Conservation (phyloP, 2,888 invertebrate species). For the Leucophenga maculata region DNA sequence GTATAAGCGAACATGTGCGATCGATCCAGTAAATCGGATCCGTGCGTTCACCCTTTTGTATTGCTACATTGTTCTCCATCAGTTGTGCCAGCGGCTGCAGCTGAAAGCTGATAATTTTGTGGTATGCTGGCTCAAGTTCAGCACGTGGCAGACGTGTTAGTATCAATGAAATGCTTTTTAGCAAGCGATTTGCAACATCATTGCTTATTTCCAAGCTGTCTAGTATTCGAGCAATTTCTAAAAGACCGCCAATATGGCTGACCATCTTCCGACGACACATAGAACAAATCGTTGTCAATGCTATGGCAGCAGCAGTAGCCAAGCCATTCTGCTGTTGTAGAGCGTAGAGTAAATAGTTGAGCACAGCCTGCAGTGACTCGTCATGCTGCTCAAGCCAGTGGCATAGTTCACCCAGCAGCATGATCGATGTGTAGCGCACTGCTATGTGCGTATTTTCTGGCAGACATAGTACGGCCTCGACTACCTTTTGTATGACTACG, state of each 20-base stretch:
- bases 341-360: conserved; percentile 84
- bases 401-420: conserved; percentile 90
- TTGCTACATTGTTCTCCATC: conserved; percentile 72
- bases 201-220: conserved; percentile 83
- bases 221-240: conserved; percentile 82
- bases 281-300: conserved; percentile 88
- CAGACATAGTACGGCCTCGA: conserved; percentile 90
- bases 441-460: conserved; percentile 88
- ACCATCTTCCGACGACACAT: conserved; percentile 86
- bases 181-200: conserved; percentile 82
- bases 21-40: conserved; percentile 95
- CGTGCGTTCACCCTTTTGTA: conserved; percentile 77
- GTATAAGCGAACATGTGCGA: conserved; percentile 90
- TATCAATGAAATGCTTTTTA: conserved; percentile 77
- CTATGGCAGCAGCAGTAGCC: conserved; percentile 85
- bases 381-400: conserved; percentile 96
- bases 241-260: conserved; percentile 80
- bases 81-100: conserved; percentile 77
- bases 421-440: conserved; percentile 89
- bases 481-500: conserved; percentile 92
- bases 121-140: conserved; percentile 79
- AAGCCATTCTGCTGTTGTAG: conserved; percentile 80
- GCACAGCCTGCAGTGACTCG: conserved; percentile 83
- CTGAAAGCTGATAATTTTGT: conserved; percentile 86
- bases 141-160: conserved; percentile 74